Evolutionary conservation across 2,797 vertebrate species (phyloP), one percentile per base, ranked within the genome.

Genomic region (Sphaeramia orbicularis): DNA sequence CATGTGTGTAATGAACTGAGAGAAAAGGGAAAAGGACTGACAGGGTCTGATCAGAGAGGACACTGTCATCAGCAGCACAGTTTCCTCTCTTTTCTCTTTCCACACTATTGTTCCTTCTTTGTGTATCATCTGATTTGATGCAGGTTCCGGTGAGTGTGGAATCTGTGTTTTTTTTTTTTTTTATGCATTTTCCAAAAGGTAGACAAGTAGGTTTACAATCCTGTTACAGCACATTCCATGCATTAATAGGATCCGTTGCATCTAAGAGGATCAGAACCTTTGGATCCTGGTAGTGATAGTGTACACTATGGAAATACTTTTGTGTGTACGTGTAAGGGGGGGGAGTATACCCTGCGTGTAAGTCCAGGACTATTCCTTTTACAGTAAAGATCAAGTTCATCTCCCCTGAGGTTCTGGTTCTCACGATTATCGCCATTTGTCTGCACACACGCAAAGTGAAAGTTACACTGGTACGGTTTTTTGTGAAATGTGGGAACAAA

Each of bases 391-490:
- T 89, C 74, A 60, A 83, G 71, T 89, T 85, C 49, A 71, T 70
- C 70, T 72, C 87, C 74, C 76, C 51, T 45, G 85, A 76, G 88
- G 87, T 63, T 78, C 37, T 12, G 50, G 67, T 86, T 88, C 85
- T 83, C 81, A 89, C 80, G 67, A 83, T 78, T 71, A 68, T 68
- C 36, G 10, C 43, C 42, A 78, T 67, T 47, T 74, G 66, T 15
- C 55, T 45, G 15, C 35, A 21, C 56, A 42, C 19, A 35, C 43
- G 48, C 48, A 49, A 38, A 18, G 32, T 8, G 48, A 61, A 55
- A 53, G 48, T 47, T 49, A 56, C 15, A 47, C 38, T 13, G 15
- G 37, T 30, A 57, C 36, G 60, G 35, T 15, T 56, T 15, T n/a
- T 44, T 27, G 52, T 18, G 16, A 45, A 38, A 44, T 7, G 3